Percentiles rank a stretch among this genome's conserved stretches.
These are phyloP conservation scores for Acanthochromis polyacanthus DNA, from an alignment of 2,113 vertebrate species.

Conservation along the genomic window DNA sequence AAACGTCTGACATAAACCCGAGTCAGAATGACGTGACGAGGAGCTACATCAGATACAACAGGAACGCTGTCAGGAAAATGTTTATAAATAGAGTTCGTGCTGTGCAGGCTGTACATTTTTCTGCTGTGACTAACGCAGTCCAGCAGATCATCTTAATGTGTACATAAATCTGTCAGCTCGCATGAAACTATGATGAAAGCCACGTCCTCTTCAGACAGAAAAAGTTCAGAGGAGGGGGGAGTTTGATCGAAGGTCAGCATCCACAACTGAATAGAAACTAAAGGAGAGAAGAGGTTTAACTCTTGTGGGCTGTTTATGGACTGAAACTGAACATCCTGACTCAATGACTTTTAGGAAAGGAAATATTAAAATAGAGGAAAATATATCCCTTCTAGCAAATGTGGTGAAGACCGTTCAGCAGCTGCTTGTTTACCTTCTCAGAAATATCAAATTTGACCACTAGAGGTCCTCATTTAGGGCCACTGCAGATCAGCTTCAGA, in stretches of 20 bases:
- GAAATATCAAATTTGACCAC: constrained; percentile 30
- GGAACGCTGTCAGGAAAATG: constrained; percentile 32
- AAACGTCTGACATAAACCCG: constrained; percentile 4
- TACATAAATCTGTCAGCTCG: constrained; percentile 51
- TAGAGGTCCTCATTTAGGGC: constrained; percentile 47
- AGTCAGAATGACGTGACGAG: constrained; percentile 19
- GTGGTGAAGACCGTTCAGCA: neutral
- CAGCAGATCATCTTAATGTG: constrained; percentile 42
- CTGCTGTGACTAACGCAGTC: constrained; percentile 52
- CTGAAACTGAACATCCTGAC: neutral
- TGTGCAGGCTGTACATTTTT: constrained; percentile 18
- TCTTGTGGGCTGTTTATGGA: neutral
- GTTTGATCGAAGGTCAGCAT: neutral
- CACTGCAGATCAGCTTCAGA: neutral
- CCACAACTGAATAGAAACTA: too few species aligned
- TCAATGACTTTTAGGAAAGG: neutral
- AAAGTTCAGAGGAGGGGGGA: neutral
- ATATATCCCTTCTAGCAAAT: neutral
- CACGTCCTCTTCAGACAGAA: constrained; percentile 31
- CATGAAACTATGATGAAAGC: constrained; percentile 39
- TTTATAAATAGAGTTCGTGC: constrained; percentile 20
- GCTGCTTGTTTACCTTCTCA: neutral
- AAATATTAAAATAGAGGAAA: neutral
- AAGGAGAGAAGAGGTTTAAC: neutral
- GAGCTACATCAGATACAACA: constrained; percentile 33